phyloP scores from a whole-genome alignment of 2,113 vertebrate genomes.

The Carassius gibelio region DNA sequence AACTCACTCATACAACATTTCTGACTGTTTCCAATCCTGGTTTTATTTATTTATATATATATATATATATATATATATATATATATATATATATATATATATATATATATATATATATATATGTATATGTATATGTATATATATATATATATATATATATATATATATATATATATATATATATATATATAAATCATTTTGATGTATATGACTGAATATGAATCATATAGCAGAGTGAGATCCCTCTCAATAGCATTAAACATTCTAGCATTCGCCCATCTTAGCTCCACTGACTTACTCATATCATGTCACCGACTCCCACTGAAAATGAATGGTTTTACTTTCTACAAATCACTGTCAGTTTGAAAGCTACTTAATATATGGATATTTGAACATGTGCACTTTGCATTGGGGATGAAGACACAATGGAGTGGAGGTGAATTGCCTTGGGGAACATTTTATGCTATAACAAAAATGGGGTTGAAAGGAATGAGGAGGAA shows the following conservation, averaged over 20 bases:
- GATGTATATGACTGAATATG: too few relatives aligned
- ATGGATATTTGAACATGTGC: not conserved
- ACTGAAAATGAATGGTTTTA: not conserved
- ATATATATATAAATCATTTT: not conserved
- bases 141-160: not conserved
- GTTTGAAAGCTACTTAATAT: not conserved
- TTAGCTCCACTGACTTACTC: not conserved
- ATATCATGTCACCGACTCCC: not conserved
- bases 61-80: too few relatives aligned
- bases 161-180: not conserved
- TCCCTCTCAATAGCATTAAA: not conserved
- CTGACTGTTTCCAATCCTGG: not conserved
- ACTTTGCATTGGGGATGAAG: not conserved
- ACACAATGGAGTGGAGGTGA: not conserved
- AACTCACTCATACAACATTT: not conserved
- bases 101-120: too few relatives aligned
- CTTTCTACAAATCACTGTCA: not conserved
- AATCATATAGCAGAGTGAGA: not conserved
- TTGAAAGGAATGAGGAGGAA: not conserved
- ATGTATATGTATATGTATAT: too few relatives aligned
- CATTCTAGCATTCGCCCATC: too few relatives aligned
- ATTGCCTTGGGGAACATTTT: not conserved
- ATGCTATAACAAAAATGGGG: constrained; percentile 8
- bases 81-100: too few relatives aligned
- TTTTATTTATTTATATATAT: too few relatives aligned